Conservation (phyloP, 2,888 invertebrate species). For the Stenurella melanura region DNA sequence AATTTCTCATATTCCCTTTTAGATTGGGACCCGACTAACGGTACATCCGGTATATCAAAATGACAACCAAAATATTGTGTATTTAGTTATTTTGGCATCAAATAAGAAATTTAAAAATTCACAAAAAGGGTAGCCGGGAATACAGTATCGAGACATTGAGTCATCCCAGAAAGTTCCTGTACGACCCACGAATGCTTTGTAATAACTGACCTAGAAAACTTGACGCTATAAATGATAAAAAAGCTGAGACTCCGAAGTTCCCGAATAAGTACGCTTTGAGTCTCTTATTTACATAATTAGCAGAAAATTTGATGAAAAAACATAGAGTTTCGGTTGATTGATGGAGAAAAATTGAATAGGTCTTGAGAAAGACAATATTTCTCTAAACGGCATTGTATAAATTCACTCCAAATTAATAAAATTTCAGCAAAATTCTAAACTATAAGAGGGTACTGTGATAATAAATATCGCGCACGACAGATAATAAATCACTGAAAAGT, state of each 20-base stretch:
- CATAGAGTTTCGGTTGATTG: conserved; percentile 3
- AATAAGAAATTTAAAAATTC: too few species aligned
- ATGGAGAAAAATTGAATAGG: background rate
- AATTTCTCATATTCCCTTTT: too few species aligned
- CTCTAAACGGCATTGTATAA: conserved; percentile 4
- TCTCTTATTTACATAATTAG: background rate
- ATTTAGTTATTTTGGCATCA: too few species aligned
- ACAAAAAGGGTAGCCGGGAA: too few species aligned
- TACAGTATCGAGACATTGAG: background rate
- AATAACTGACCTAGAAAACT: too few species aligned
- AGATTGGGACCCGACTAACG: too few species aligned
- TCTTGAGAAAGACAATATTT: conserved; percentile 11
- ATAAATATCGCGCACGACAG: conserved; percentile 13
- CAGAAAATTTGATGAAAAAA: background rate
- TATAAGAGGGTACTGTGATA: conserved; percentile 7
- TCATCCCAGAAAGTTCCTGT: background rate
- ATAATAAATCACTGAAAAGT: conserved; percentile 35
- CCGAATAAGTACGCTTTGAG: background rate
- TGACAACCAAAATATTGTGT: too few species aligned
- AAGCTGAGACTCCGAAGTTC: background rate
- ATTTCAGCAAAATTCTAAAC: conserved; percentile 19
- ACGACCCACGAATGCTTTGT: too few species aligned
- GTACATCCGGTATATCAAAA: too few species aligned
- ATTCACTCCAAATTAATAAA: background rate
- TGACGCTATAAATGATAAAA: too few species aligned